Conservation (phyloP, 2,113 vertebrate genomes). For the Apaloderma vittatum region DNA sequence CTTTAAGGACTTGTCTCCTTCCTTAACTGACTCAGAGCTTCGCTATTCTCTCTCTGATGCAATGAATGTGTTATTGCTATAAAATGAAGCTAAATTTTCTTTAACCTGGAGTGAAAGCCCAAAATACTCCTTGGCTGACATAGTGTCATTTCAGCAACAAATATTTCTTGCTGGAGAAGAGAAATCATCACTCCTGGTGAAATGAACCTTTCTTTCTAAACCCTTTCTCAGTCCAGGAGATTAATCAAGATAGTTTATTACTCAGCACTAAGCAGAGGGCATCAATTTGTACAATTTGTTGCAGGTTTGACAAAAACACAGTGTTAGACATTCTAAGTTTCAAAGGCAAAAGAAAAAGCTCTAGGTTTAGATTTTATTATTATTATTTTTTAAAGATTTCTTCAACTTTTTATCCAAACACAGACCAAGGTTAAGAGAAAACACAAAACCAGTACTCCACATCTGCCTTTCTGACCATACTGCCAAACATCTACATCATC, state of each 20-base stretch:
- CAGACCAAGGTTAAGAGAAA: not conserved
- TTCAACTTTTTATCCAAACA: not conserved
- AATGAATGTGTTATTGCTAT: not conserved
- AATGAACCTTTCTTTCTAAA: not conserved
- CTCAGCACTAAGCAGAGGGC: not conserved
- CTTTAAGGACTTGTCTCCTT: not conserved
- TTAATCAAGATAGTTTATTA: not conserved
- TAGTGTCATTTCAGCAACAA: not conserved
- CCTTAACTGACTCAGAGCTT: not conserved
- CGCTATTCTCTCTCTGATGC: not conserved
- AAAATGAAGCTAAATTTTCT: not conserved
- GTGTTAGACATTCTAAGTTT: not conserved
- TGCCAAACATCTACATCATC: not conserved
- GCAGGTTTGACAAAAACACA: fast-evolving
- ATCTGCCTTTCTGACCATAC: not conserved
- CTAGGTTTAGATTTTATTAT: not conserved
- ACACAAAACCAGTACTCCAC: not conserved
- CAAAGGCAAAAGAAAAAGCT: not conserved
- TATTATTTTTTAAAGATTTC: not conserved
- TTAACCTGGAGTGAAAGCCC: not conserved
- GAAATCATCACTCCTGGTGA: not conserved
- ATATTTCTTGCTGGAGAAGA: not conserved
- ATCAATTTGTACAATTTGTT: not conserved
- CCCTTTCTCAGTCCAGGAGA: not conserved
- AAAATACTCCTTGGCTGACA: not conserved